These are phyloP conservation scores for Pseudococcus jackbeardsleyi DNA, from an alignment of 2,888 invertebrate species.

Conservation along the genomic window DNA sequence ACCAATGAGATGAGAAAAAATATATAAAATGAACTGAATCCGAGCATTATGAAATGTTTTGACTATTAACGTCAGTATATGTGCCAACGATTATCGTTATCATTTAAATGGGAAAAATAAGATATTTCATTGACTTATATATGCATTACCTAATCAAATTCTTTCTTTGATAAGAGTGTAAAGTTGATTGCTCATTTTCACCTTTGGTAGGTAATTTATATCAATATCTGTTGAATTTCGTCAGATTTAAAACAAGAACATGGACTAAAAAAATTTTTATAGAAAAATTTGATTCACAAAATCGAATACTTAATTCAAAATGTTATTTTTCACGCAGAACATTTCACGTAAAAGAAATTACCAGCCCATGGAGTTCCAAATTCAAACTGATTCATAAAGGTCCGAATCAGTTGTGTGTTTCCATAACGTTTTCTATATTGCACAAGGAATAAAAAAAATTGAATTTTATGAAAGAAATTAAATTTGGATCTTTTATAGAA, in stretches of 20 bases:
- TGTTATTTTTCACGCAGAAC: neutral
- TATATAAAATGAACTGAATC: neutral
- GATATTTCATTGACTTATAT: neutral
- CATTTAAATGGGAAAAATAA: neutral
- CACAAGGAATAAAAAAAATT: neutral
- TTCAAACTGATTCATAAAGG: neutral
- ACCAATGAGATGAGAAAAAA: neutral
- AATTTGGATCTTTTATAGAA: neutral
- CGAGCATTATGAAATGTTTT: conserved; percentile 10
- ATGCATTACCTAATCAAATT: neutral
- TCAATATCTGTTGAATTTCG: neutral
- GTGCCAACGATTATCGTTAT: neutral
- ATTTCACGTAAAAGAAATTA: neutral
- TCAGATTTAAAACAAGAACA: neutral
- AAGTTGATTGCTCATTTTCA: neutral
- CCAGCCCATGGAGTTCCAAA: neutral
- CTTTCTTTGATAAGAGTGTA: neutral
- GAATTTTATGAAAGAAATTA: neutral
- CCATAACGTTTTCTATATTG: neutral
- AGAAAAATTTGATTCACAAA: neutral
- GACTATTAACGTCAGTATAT: neutral
- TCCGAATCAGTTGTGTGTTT: neutral
- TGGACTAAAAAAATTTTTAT: neutral
- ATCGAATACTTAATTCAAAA: neutral
- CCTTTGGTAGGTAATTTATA: neutral